phyloP scores from a whole-genome alignment of 2,888 invertebrate species.

The Hybos culiciformis region DNA sequence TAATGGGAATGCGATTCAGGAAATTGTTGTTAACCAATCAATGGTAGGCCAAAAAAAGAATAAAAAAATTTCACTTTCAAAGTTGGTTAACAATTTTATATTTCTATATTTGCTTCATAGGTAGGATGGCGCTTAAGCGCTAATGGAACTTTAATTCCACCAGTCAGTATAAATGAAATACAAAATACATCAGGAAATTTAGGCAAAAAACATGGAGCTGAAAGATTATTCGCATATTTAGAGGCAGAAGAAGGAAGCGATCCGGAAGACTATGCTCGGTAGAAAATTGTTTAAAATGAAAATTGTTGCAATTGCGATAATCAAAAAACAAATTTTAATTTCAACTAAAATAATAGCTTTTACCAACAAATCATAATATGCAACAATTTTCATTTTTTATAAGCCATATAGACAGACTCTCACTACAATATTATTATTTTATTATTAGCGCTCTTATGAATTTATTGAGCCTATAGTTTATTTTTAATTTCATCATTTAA shows the following conservation, averaged over 20 bases:
- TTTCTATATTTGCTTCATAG: slow-evolving; percentile 28
- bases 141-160: slow-evolving; percentile 34
- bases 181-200: slow-evolving; percentile 29
- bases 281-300: slow-evolving; percentile 17
- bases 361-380: not conserved
- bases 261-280: slow-evolving; percentile 40
- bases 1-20: no score
- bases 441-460: no score
- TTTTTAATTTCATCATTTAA: not conserved
- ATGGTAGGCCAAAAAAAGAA: no score
- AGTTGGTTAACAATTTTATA: not conserved
- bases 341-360: slow-evolving; percentile 1
- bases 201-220: slow-evolving; percentile 45
- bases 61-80: no score
- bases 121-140: slow-evolving; percentile 36
- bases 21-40: no score
- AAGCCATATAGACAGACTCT: no score
- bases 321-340: slow-evolving; percentile 16
- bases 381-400: no score
- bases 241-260: slow-evolving; percentile 63
- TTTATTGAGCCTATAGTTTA: slow-evolving; percentile 4
- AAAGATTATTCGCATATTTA: slow-evolving; percentile 56
- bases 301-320: slow-evolving; percentile 12
- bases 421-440: no score
- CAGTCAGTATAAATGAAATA: slow-evolving; percentile 26